Percentiles rank a stretch among this genome's conserved stretches.
Evolutionary conservation across 2,888 invertebrate genomes (phyloP).

Genomic region (Gibbula magus): DNA sequence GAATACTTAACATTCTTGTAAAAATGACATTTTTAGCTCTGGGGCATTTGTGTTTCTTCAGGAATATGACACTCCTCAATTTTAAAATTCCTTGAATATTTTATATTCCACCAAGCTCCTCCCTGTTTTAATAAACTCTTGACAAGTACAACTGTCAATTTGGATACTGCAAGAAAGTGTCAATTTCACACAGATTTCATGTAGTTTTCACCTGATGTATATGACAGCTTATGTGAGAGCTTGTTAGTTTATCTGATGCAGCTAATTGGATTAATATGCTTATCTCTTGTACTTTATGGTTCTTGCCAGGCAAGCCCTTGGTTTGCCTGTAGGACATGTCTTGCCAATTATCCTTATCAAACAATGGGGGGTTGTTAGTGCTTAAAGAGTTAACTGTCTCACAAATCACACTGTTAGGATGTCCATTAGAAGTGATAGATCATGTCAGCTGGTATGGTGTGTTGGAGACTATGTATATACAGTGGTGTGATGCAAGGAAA

Average conservation of each 20-base stretch:
- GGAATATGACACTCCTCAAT: no score
- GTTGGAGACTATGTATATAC: no score
- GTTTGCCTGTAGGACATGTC: neutral
- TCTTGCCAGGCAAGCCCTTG: neutral
- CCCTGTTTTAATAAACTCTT: no score
- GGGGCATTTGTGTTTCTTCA: no score
- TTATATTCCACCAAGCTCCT: no score
- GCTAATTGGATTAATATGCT: conserved; percentile 24
- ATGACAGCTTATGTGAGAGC: neutral
- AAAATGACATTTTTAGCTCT: no score
- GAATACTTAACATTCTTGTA: no score
- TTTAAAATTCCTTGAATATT: no score
- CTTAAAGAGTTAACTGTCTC: conserved; percentile 11
- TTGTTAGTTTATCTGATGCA: neutral
- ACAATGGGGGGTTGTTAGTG: conserved; percentile 16
- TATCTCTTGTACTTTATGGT: conserved; percentile 12
- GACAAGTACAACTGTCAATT: no score
- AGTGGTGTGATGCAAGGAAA: no score
- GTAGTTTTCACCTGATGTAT: conserved; percentile 15
- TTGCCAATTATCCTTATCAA: conserved; percentile 21
- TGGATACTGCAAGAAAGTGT: no score
- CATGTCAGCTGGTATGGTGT: neutral
- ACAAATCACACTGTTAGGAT: conserved; percentile 9
- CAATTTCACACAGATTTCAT: conserved; percentile 9
- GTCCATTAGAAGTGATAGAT: neutral